Percentiles rank a stretch among this genome's conserved stretches.
Evolutionary conservation across 2,888 invertebrate species (phyloP).

Genomic region (Herminia tarsipennalis): DNA sequence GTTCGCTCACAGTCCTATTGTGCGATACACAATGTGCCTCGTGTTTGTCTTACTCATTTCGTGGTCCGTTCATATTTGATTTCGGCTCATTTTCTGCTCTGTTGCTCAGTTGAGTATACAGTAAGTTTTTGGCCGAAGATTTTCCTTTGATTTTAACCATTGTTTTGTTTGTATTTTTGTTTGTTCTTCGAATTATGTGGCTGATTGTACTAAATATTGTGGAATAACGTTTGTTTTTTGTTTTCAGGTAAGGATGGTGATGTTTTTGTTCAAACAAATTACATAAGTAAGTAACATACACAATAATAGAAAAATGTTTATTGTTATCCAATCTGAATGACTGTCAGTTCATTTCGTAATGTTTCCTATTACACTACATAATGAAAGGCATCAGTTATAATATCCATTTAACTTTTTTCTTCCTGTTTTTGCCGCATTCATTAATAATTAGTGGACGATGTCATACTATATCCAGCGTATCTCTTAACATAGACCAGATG

Average conservation of each 20-base stretch:
- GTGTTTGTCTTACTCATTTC: constrained; percentile 75
- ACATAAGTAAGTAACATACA: not conserved
- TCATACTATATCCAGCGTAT: too few species aligned
- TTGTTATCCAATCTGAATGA: too few species aligned
- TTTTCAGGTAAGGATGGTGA: constrained; percentile 34
- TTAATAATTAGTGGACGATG: too few species aligned
- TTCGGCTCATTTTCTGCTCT: constrained; percentile 59
- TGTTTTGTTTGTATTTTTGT: constrained; percentile 39
- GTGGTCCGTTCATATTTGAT: constrained; percentile 76
- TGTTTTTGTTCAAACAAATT: not conserved
- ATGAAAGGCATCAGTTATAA: too few species aligned
- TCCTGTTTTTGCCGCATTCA: too few species aligned
- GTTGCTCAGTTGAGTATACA: constrained; percentile 46
- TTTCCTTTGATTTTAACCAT: constrained; percentile 55
- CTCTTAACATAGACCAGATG: too few species aligned
- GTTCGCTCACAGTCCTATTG: constrained; percentile 58
- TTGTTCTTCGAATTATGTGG: constrained; percentile 23
- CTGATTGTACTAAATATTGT: constrained; percentile 27
- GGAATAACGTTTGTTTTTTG: constrained; percentile 17
- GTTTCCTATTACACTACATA: too few species aligned
- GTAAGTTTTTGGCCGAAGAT: constrained; percentile 60
- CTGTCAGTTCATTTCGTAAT: too few species aligned
- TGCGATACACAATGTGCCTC: constrained; percentile 53
- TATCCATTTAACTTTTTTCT: not conserved
- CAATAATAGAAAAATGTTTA: not conserved